Percentiles rank a stretch among this genome's conserved stretches.
phyloP scores from a whole-genome alignment of 2,113 vertebrate species.

The Myanophis thanlyinensis region DNA sequence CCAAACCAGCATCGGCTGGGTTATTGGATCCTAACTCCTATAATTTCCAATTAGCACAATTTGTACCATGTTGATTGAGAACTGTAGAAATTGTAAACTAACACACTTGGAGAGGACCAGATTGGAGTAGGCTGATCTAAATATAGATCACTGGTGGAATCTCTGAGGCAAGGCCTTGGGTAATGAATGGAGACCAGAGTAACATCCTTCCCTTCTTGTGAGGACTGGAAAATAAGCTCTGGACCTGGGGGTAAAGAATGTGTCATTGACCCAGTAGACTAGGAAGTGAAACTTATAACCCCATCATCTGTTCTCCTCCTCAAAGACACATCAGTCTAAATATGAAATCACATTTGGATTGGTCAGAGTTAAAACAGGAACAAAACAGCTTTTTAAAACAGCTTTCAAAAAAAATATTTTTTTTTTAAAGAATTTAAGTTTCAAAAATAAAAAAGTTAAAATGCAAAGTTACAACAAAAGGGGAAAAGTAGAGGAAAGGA shows the following conservation, averaged over 20 bases:
- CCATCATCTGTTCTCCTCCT: not conserved
- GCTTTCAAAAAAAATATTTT: not conserved
- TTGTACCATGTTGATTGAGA: not conserved
- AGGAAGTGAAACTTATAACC: conserved; percentile 24
- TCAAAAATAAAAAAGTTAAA: not conserved
- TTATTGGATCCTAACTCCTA: not conserved
- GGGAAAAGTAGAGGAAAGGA: not conserved
- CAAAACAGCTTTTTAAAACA: too few relatives aligned
- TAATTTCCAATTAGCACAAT: not conserved
- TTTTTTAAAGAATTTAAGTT: not conserved
- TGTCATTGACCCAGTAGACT: conserved; percentile 10
- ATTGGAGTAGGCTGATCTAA: not conserved
- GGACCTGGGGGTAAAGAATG: not conserved
- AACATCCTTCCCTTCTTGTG: not conserved
- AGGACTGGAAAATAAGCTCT: conserved; percentile 13
- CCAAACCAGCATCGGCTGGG: not conserved
- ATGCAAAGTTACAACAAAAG: not conserved
- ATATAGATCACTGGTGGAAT: conserved; percentile 3
- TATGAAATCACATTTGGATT: conserved; percentile 1
- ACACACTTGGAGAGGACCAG: not conserved
- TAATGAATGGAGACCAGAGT: not conserved
- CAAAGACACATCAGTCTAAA: not conserved
- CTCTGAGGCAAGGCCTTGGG: conserved; percentile 1
- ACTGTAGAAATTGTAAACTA: not conserved
- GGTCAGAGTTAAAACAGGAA: conserved; percentile 31